phyloP scores from a whole-genome alignment of 2,888 invertebrate genomes.

The Steinernema scapterisci region DNA sequence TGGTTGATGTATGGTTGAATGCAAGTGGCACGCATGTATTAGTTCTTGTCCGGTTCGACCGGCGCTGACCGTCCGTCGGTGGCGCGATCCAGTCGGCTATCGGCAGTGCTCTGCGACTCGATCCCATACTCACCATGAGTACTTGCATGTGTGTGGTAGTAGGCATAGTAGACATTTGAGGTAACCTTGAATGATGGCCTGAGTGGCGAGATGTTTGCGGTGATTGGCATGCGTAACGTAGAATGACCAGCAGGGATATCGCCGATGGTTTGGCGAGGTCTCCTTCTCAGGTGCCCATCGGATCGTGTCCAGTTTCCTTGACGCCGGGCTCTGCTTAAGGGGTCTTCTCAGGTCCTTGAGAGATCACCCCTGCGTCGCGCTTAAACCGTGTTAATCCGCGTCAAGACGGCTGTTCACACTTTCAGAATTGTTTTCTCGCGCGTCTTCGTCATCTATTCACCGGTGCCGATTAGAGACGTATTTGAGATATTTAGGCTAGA shows the following conservation, averaged over 20 bases:
- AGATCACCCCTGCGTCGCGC: background rate
- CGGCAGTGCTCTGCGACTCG: background rate
- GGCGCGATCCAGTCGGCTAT: conserved; percentile 24
- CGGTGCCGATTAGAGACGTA: conserved; percentile 18
- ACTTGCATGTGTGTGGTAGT: background rate
- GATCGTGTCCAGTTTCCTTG: background rate
- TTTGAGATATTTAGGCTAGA: conserved; percentile 23
- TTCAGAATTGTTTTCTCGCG: background rate
- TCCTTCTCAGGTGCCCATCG: background rate
- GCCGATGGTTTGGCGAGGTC: background rate
- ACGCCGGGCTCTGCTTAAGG: background rate
- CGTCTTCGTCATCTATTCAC: background rate
- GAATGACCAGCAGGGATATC: conserved; percentile 21
- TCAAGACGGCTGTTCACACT: conserved; percentile 27
- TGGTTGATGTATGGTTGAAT: conserved; percentile 17
- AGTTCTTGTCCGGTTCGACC: conserved; percentile 30
- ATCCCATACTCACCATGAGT: background rate
- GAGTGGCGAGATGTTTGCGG: conserved; percentile 28
- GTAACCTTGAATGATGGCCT: conserved; percentile 26
- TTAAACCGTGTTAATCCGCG: conserved; percentile 15
- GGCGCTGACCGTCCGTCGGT: conserved; percentile 8
- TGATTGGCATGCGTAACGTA: conserved; percentile 31
- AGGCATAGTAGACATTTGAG: conserved; percentile 7
- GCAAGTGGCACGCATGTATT: conserved; percentile 30
- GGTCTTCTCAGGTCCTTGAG: too few relatives aligned